Percentiles rank a stretch among this genome's conserved stretches.
These are phyloP conservation scores for Muricea muricata DNA, from an alignment of 92 coral and sea anemone species.

Conservation along the genomic window DNA sequence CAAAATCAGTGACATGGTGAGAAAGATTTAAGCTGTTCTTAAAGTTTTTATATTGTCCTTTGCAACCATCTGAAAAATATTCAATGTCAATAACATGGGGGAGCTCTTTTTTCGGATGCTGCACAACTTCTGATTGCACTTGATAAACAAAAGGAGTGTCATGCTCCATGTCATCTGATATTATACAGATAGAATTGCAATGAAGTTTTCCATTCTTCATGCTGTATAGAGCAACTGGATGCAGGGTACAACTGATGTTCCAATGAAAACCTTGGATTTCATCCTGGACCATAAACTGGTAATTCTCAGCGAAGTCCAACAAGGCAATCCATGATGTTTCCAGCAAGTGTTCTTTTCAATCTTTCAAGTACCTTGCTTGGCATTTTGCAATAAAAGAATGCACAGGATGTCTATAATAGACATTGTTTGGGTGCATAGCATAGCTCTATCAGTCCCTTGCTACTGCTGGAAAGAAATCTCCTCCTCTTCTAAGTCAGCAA, in stretches of 20 bases:
- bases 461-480: neutral
- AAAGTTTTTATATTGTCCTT: constrained; percentile 27
- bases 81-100: neutral
- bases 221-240: constrained; percentile 42
- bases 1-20: constrained; percentile 19
- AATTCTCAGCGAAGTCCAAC: constrained; percentile 19
- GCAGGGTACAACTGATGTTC: too few species aligned
- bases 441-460: neutral
- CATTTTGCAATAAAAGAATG: constrained; percentile 34
- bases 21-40: constrained; percentile 22
- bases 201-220: constrained; percentile 24
- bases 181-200: constrained; percentile 32
- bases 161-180: constrained; percentile 41
- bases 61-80: constrained; percentile 34
- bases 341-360: neutral
- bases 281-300: constrained; percentile 24
- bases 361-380: constrained; percentile 6
- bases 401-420: constrained; percentile 1
- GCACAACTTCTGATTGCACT: constrained; percentile 12
- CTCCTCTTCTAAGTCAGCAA: neutral
- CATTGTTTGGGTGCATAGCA: constrained; percentile 13
- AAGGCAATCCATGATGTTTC: neutral
- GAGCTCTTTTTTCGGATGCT: constrained; percentile 5
- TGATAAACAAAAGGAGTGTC: constrained; percentile 30
- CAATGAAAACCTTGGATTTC: too few species aligned